Evolutionary conservation across 1,140 invertebrate genomes (phyloP), one percentile per base, ranked within the genome.

Genomic region (Metopolophium dirhodum): DNA sequence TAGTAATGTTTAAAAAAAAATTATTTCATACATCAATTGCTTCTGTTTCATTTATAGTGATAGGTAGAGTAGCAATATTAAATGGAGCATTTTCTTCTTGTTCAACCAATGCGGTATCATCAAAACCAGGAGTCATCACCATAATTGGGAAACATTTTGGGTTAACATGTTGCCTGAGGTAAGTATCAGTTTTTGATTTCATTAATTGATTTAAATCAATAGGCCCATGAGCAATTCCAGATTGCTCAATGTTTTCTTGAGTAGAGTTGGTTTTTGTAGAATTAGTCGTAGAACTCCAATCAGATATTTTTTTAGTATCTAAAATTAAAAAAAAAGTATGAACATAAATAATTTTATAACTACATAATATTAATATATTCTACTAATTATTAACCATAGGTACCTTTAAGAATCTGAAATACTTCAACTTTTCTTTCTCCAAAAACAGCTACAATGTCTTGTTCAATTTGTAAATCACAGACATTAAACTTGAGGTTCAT

Each of bases 361-460:
- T 57, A 23, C 0, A 37, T 41, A 89, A 26, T 30, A 89, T 23
- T 89, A 47, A 7, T 30, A 51, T 89, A 51, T 23, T 35, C 23
- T 51, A 51, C 0, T 7, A 35, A 22, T 20, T 20, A 22, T 51
- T 30, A 49, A 90, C 54, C 7, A 93, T 93, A 41, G 41, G 41
- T 41, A 94, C 94, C 94, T 94, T 95, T 94, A 87, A 94, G 94
- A 37, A 95, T 94, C 30, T 94, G 94, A 94, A 96, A 96, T 45
- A 96, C 94, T 94, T 96, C 95, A 82, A 96, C 86, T 49, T 51
- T 94, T 82, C 94, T 94, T 86, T 95, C 95, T 94, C 96, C 96
- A 95, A 96, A 95, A 47, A 95, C 95, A 26, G 96, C 95, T 87
- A 97, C 95, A 94, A 96, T 96, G 94, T 97, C 96, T 94, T 97